phyloP scores from a whole-genome alignment of 2,113 vertebrate species.

The Cyprinodon tularosa region DNA sequence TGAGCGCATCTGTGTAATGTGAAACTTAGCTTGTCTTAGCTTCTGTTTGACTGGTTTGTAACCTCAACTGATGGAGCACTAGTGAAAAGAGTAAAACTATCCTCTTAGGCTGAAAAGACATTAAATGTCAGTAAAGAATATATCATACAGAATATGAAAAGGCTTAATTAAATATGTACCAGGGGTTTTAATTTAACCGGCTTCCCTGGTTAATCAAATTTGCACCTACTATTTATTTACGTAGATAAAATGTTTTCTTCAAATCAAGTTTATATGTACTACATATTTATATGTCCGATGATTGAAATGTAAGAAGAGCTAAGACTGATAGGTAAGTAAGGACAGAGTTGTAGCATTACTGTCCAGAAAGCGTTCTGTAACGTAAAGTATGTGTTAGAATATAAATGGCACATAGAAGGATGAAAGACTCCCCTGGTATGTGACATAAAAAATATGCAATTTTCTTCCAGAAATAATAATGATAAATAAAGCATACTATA shows the following conservation, averaged over 20 bases:
- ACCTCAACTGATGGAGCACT: background rate
- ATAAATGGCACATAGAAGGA: background rate
- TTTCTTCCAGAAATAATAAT: too few species aligned
- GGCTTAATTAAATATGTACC: too few species aligned
- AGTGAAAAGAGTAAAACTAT: background rate
- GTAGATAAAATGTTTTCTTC: too few species aligned
- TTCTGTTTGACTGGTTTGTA: background rate
- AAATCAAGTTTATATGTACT: too few species aligned
- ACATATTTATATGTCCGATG: too few species aligned
- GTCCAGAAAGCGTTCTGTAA: background rate
- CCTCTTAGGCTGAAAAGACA: background rate
- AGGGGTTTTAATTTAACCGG: too few species aligned
- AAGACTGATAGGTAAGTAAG: too few species aligned
- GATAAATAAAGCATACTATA: background rate
- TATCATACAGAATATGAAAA: background rate
- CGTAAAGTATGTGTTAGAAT: background rate
- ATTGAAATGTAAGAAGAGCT: too few species aligned
- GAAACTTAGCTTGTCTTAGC: slow-evolving; percentile 5
- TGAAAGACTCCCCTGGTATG: background rate
- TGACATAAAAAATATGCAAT: too few species aligned
- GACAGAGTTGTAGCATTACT: too few species aligned
- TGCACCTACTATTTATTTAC: too few species aligned
- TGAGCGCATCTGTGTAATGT: slow-evolving; percentile 14
- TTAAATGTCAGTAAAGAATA: background rate
- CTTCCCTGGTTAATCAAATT: too few species aligned